phyloP scores from a whole-genome alignment of 2,797 vertebrate genomes.

The Kryptopterus vitreolus region DNA sequence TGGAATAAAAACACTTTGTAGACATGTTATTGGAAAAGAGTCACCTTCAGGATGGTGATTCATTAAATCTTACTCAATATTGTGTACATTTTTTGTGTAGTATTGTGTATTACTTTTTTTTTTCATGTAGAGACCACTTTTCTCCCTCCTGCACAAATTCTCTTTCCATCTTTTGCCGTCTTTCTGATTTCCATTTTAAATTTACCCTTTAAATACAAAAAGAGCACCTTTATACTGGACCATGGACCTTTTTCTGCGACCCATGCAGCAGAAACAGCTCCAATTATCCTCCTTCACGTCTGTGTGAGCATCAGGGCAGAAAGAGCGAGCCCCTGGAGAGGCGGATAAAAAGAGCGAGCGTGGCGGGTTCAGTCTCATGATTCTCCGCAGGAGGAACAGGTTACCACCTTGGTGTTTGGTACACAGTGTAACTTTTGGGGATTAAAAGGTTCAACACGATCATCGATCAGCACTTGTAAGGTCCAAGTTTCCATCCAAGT shows the following conservation, averaged over 20 bases:
- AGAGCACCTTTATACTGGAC: background rate
- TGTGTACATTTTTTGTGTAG: background rate
- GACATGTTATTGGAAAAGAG: background rate
- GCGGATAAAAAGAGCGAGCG: slow-evolving; percentile 64
- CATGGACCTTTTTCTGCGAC: background rate
- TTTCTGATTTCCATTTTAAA: too few relatives aligned
- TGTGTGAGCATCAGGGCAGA: slow-evolving; percentile 73
- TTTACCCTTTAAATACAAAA: too few relatives aligned
- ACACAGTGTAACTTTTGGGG: slow-evolving; percentile 59
- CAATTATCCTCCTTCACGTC: slow-evolving; percentile 74
- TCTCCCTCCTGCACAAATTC: too few relatives aligned
- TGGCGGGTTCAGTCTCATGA: slow-evolving; percentile 77
- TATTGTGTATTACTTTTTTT: too few relatives aligned
- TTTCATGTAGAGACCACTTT: background rate
- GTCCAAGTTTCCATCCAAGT: background rate
- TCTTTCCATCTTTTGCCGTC: background rate
- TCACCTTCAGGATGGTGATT: background rate
- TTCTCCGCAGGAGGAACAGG: slow-evolving; percentile 70
- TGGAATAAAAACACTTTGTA: background rate
- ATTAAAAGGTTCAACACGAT: slow-evolving; percentile 4
- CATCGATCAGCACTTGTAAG: too few relatives aligned
- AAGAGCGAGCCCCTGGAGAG: slow-evolving; percentile 72
- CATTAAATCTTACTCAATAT: background rate
- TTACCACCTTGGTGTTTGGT: slow-evolving; percentile 74
- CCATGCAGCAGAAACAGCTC: slow-evolving; percentile 58